Base-by-base conservation (phyloP, 2,797 vertebrate genomes). In the Ambastaia sidthimunki region DNA sequence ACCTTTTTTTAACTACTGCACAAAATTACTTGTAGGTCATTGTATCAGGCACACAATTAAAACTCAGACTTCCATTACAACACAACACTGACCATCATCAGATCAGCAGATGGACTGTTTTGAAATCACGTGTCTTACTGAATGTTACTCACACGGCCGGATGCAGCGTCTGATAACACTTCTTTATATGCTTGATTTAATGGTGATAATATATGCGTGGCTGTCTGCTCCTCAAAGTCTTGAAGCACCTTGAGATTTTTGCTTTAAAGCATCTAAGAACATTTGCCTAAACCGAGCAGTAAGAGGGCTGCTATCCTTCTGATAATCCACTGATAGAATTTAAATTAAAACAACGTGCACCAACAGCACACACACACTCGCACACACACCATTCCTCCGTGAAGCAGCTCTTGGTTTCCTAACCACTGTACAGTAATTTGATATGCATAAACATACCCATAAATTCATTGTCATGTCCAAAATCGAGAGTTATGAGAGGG, bases 371-470 rank as follows among this genome's bases (percentile, higher is more conserved):
- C 37, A 41, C 37, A 9, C 37, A 65, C 50, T 9, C 55, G 74
- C 47, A 52, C 47, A 75, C 55, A 63, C 2, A 80, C 65, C 52
- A 74, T 66, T 74, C 78, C 76, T 83, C 71, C 37, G 15, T 23
- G 57, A 71, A 71, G 74, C 21, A 62, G 81, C 78, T 66, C 71
- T 34, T 31, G 55, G 73, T 65, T 83, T 84, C 73, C 75, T 67
- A 82, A 83, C 80, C 74, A 67, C 65, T 72, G 73, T 80, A 80
- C 71, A 80, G 71, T 80, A 80, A 83, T 82, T 82, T 77, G 71
- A 89, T 82, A 81, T n/a, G 71, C 80, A 81, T 79, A 71, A 84
- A 72, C 80, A 80, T 76, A 60, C 28, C 71, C 66, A 77, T 88
- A 86, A 86, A 86, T 86, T 81, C 71, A 76, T 34, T 78, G 80